phyloP scores from a whole-genome alignment of 2,797 vertebrate species.

The Sebastes reedi region DNA sequence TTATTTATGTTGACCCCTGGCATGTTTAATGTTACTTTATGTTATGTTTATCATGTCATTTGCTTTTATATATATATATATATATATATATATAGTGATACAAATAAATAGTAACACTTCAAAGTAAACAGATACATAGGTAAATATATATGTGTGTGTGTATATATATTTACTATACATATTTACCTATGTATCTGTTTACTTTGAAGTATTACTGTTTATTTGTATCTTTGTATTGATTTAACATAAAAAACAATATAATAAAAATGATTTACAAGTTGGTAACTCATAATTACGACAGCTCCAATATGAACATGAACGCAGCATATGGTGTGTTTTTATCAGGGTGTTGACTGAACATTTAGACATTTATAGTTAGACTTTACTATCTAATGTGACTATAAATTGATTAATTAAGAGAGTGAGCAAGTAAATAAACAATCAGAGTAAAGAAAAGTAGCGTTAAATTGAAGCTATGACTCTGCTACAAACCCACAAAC shows the following conservation, averaged over 20 bases:
- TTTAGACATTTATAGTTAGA: fast-evolving
- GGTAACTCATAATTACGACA: neutral
- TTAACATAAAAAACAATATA: neutral
- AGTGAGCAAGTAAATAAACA: neutral
- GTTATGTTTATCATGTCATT: neutral
- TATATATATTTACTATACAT: too few species aligned
- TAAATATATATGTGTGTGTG: too few species aligned
- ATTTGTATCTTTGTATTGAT: neutral
- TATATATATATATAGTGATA: too few species aligned
- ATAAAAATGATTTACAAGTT: neutral
- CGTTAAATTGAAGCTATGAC: neutral
- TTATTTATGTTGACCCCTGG: neutral
- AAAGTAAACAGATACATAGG: too few species aligned
- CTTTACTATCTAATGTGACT: neutral
- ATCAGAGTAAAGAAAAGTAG: neutral
- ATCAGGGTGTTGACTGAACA: neutral
- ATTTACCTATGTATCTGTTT: neutral
- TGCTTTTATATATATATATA: neutral
- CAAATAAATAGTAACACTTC: too few species aligned
- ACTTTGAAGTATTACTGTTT: neutral
- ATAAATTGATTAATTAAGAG: fast-evolving
- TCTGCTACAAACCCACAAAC: neutral
- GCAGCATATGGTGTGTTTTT: neutral
- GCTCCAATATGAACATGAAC: neutral
- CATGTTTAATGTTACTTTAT: neutral